Evolutionary conservation across 2,113 vertebrate species (phyloP).

Genomic region (Cyprinodon variegatus): DNA sequence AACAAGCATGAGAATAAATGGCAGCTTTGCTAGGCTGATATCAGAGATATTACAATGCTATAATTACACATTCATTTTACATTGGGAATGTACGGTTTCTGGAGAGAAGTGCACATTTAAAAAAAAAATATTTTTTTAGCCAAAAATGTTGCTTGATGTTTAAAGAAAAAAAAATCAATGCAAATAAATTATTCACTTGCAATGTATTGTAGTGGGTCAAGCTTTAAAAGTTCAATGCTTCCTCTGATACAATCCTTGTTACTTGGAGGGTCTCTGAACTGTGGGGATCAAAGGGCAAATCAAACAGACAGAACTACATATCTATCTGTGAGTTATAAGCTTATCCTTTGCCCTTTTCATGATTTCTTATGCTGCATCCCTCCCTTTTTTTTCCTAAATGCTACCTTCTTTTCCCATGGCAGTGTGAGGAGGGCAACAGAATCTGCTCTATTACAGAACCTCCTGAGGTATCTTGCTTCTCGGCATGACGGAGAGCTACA

Average conservation of each 20-base stretch:
- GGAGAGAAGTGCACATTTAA: background rate
- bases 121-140: background rate
- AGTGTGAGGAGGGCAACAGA: conserved; percentile 58
- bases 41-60: too few relatives aligned
- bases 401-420: conserved; percentile 57
- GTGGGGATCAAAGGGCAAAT: conserved; percentile 53
- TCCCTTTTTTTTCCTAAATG: conserved; percentile 19
- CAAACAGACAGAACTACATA: conserved; percentile 59
- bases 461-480: conserved; percentile 70
- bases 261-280: conserved; percentile 25
- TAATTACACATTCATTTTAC: background rate
- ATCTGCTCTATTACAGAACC: conserved; percentile 66
- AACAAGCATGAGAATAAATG: too few relatives aligned
- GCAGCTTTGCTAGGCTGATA: too few relatives aligned
- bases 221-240: background rate
- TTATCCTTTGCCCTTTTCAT: conserved; percentile 48
- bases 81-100: background rate
- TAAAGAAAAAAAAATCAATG: background rate
- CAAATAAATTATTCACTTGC: background rate
- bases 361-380: conserved; percentile 29
- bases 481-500: conserved; percentile 61
- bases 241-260: background rate
- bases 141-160: background rate
- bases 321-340: conserved; percentile 46
- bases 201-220: background rate